A percentile compares a stretch with the other conserved stretches of the same genome.
phyloP scores from a whole-genome alignment of 2,113 vertebrate species.

The Uropsilus gracilis region DNA sequence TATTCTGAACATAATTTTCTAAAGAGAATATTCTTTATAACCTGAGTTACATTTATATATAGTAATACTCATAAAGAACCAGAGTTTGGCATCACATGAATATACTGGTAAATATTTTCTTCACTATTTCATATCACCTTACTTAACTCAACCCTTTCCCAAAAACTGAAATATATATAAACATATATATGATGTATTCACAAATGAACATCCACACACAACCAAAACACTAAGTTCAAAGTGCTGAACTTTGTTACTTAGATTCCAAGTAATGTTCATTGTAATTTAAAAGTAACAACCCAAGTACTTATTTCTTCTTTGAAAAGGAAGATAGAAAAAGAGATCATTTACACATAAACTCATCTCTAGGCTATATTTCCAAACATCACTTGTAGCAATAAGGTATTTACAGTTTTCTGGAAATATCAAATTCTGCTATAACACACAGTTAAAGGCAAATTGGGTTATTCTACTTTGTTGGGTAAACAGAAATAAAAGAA shows the following conservation, averaged over 20 bases:
- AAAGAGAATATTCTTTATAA: background rate
- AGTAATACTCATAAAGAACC: background rate
- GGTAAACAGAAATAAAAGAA: background rate
- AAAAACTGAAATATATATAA: background rate
- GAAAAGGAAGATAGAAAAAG: background rate
- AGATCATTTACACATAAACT: constrained; percentile 36
- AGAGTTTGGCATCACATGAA: background rate
- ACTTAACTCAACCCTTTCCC: background rate
- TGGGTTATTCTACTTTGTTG: background rate
- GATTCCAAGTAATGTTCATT: background rate
- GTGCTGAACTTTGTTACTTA: background rate
- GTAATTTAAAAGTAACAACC: background rate
- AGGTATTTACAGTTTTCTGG: background rate
- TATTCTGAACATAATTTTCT: constrained; percentile 12
- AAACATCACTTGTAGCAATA: background rate
- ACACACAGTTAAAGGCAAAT: constrained; percentile 24
- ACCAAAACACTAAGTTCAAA: background rate
- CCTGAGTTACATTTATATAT: background rate
- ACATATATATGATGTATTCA: background rate
- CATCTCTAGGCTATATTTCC: background rate
- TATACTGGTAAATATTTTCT: background rate
- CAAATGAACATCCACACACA: background rate
- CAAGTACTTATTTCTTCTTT: background rate
- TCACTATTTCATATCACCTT: background rate
- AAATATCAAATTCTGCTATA: background rate